phyloP scores from a whole-genome alignment of 2,888 invertebrate species.

The Lacanobia wlatinum region DNA sequence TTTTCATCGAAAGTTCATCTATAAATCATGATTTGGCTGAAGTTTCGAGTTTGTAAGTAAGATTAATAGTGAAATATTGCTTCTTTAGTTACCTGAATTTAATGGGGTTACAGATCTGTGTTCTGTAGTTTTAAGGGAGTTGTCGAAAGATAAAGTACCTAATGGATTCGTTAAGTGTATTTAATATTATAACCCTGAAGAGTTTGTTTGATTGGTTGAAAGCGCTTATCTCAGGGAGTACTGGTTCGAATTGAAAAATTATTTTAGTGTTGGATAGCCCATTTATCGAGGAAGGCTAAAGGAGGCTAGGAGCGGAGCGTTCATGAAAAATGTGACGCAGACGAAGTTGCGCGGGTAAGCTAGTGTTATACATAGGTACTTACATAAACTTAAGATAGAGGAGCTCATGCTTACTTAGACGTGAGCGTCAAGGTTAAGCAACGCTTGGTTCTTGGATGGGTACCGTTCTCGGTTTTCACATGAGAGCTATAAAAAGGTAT shows the following conservation, averaged over 20 bases:
- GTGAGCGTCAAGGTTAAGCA: background rate
- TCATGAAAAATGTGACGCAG: too few relatives aligned
- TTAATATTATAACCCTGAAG: too few relatives aligned
- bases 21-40: conserved; percentile 56
- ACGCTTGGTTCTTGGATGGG: background rate
- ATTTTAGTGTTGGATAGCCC: too few relatives aligned
- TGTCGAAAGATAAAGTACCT: background rate
- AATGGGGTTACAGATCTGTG: conserved; percentile 23
- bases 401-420: background rate
- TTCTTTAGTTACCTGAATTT: conserved; percentile 8
- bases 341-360: too few relatives aligned
- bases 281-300: too few relatives aligned
- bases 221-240: too few relatives aligned
- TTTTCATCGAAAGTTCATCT: conserved; percentile 50
- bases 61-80: conserved; percentile 47
- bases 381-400: too few relatives aligned
- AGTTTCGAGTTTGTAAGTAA: conserved; percentile 40
- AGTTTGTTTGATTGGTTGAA: too few relatives aligned
- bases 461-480: background rate
- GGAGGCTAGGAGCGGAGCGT: too few relatives aligned
- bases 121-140: background rate
- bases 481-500: background rate
- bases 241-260: too few relatives aligned
- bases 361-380: too few relatives aligned
- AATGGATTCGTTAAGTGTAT: too few relatives aligned